Evolutionary conservation across 2,888 invertebrate genomes (phyloP).

Genomic region (Erebia palarica): DNA sequence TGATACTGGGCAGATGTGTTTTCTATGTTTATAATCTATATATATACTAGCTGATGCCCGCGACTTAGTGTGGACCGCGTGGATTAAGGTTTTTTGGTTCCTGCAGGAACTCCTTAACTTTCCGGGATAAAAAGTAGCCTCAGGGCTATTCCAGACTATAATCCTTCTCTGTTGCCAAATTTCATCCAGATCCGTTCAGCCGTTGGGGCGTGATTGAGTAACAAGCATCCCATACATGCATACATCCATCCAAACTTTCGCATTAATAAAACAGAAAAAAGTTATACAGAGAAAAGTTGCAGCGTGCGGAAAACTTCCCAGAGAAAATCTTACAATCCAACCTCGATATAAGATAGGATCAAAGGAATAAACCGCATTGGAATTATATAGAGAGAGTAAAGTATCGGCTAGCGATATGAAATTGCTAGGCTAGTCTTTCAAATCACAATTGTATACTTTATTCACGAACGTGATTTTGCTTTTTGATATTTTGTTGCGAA

Average conservation of each 20-base stretch:
- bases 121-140: too few species aligned
- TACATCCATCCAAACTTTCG: background rate
- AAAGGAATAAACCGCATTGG: slow-evolving; percentile 38
- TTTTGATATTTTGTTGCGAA: slow-evolving; percentile 5
- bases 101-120: too few species aligned
- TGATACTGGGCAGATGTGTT: slow-evolving; percentile 10
- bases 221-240: too few species aligned
- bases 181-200: too few species aligned
- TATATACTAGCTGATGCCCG: too few species aligned
- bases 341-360: slow-evolving; percentile 37
- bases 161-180: too few species aligned
- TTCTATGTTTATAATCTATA: background rate
- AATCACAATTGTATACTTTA: slow-evolving; percentile 37
- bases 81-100: too few species aligned
- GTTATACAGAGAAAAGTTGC: slow-evolving; percentile 25
- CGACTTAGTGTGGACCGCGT: too few species aligned
- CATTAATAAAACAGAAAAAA: slow-evolving; percentile 11
- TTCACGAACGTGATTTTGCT: slow-evolving; percentile 17
- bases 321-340: slow-evolving; percentile 34
- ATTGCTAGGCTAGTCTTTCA: slow-evolving; percentile 36
- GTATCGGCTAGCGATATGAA: slow-evolving; percentile 35
- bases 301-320: slow-evolving; percentile 33
- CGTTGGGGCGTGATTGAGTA: too few species aligned
- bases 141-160: too few species aligned
- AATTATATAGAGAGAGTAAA: slow-evolving; percentile 34